These are phyloP conservation scores for Paraplagusia blochii DNA, from an alignment of 2,113 vertebrate genomes.

Conservation along the genomic window DNA sequence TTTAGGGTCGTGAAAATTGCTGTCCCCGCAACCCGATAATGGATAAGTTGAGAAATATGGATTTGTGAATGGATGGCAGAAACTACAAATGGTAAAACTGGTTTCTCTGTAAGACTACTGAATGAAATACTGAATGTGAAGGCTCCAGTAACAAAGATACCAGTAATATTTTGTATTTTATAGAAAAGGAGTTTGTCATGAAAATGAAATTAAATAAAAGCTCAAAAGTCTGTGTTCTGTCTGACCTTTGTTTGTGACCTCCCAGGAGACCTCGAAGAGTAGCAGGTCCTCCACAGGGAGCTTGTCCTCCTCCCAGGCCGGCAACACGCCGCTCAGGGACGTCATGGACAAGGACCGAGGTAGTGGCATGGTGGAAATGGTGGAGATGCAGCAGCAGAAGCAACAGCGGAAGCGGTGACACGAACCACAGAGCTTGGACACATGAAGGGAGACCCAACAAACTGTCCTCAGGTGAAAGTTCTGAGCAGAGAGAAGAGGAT, in stretches of 20 bases:
- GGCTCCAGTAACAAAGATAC: neutral
- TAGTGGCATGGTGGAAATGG: slow-evolving; percentile 78
- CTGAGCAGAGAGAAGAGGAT: slow-evolving; percentile 9
- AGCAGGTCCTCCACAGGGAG: slow-evolving; percentile 86
- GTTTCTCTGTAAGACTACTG: no score
- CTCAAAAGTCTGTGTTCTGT: no score
- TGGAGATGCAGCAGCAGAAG: neutral
- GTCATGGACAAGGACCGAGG: slow-evolving; percentile 87
- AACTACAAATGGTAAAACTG: no score
- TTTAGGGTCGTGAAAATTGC: no score
- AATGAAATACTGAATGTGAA: no score
- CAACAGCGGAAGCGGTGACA: neutral
- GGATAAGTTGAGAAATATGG: no score
- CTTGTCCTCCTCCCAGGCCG: slow-evolving; percentile 84
- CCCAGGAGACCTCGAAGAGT: slow-evolving; percentile 94
- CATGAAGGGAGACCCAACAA: slow-evolving; percentile 1
- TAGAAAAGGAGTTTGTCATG: no score
- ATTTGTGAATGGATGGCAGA: no score
- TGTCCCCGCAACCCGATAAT: no score
- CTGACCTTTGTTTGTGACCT: slow-evolving; percentile 95
- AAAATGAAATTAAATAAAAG: no score
- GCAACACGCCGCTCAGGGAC: slow-evolving; percentile 85
- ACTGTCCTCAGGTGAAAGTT: slow-evolving; percentile 8
- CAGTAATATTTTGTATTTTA: neutral
- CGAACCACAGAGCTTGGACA: neutral